A percentile compares a stretch with the other conserved stretches of the same genome.
phyloP scores from a whole-genome alignment of 1,140 invertebrate genomes.

The Microvelia longipes region DNA sequence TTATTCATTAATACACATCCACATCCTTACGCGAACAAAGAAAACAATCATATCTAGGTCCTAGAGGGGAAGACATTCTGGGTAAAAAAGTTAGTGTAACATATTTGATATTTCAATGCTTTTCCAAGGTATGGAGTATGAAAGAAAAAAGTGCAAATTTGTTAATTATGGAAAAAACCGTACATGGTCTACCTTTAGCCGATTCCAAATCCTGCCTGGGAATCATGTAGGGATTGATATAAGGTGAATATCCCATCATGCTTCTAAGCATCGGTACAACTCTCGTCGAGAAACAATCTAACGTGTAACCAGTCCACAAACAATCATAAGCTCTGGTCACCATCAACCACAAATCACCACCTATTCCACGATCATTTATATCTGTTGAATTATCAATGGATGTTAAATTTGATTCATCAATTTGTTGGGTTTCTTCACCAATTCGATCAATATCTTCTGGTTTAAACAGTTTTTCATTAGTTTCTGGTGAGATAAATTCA shows the following conservation, averaged over 20 bases:
- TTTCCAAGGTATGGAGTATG: too few relatives aligned
- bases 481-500: too few relatives aligned
- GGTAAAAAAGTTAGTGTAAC: too few relatives aligned
- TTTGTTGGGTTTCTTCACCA: not conserved
- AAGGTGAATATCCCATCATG: constrained; percentile 8
- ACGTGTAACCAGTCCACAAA: constrained; percentile 3
- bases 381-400: not conserved
- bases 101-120: too few relatives aligned
- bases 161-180: too few relatives aligned
- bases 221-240: not conserved
- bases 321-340: constrained; percentile 4
- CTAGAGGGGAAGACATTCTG: too few relatives aligned
- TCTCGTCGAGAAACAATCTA: constrained; percentile 8
- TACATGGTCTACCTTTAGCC: not conserved
- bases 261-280: constrained; percentile 9
- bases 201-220: not conserved
- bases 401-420: not conserved
- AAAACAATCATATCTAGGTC: too few relatives aligned
- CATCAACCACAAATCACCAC: not conserved
- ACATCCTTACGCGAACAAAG: too few relatives aligned
- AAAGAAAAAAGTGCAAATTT: too few relatives aligned
- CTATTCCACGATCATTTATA: not conserved
- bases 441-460: not conserved
- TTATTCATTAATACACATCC: too few relatives aligned
- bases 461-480: too few relatives aligned